Percentiles rank a stretch among this genome's conserved stretches.
These are phyloP conservation scores for Hycleus phaleratus DNA, from an alignment of 1,140 invertebrate species.

Conservation along the genomic window DNA sequence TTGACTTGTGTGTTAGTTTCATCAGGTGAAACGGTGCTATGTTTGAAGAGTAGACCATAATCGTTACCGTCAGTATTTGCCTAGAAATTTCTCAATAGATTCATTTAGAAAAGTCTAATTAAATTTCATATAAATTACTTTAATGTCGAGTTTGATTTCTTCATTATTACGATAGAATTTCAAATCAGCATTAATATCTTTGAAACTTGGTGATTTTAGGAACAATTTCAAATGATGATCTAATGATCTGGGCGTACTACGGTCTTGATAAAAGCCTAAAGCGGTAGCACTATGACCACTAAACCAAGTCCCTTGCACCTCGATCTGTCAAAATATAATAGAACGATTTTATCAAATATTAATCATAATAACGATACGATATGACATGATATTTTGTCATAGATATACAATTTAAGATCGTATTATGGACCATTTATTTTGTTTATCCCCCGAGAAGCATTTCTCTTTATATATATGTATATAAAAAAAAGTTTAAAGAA, in stretches of 20 bases:
- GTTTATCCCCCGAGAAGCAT: constrained; percentile 14
- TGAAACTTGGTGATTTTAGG: constrained; percentile 60
- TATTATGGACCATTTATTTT: constrained; percentile 15
- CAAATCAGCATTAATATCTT: constrained; percentile 53
- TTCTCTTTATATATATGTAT: constrained; percentile 3
- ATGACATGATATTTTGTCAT: constrained; percentile 16
- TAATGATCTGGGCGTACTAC: constrained; percentile 50
- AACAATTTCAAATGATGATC: constrained; percentile 61
- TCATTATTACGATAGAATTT: constrained; percentile 53
- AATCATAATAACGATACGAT: constrained; percentile 18
- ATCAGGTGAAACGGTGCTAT: constrained; percentile 47
- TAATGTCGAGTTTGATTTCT: constrained; percentile 51
- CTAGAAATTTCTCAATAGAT: constrained; percentile 31
- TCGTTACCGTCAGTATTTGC: constrained; percentile 54
- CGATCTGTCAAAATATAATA: constrained; percentile 42
- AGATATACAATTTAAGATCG: constrained; percentile 12
- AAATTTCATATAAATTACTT: constrained; percentile 35
- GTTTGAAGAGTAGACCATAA: constrained; percentile 53
- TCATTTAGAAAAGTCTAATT: too few relatives aligned
- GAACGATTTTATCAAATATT: constrained; percentile 10
- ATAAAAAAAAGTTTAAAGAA: constrained; percentile 10
- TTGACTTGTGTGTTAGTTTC: constrained; percentile 55
- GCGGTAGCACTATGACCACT: constrained; percentile 63
- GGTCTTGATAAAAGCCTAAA: constrained; percentile 62
- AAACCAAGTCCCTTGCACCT: constrained; percentile 66